phyloP scores from a whole-genome alignment of 1,140 invertebrate species.

The Phocides pigmalion region DNA sequence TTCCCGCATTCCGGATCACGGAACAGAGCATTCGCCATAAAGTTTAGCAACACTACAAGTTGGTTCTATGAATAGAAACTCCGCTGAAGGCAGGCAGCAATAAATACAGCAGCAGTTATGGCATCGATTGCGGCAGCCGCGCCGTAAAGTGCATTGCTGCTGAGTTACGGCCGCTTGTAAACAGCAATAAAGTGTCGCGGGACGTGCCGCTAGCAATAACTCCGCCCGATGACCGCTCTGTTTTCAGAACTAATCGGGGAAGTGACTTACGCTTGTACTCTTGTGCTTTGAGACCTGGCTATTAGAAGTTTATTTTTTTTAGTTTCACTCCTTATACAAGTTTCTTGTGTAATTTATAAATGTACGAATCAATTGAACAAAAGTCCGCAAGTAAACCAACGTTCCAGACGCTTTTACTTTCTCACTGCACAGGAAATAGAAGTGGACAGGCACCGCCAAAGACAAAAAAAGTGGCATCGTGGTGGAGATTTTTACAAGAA shows the following conservation, averaged over 20 bases:
- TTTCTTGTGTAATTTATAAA: not conserved
- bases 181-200: conserved; percentile 17
- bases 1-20: too few relatives aligned
- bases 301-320: not conserved
- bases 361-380: too few relatives aligned
- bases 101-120: conserved; percentile 31
- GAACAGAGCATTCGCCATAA: conserved; percentile 2
- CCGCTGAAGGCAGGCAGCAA: conserved; percentile 16
- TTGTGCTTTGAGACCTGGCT: not conserved
- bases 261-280: not conserved
- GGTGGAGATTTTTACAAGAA: too few relatives aligned
- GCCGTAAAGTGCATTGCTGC: conserved; percentile 13
- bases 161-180: conserved; percentile 23
- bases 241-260: not conserved
- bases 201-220: not conserved
- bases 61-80: conserved; percentile 16
- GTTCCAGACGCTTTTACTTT: too few relatives aligned
- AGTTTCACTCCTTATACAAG: not conserved
- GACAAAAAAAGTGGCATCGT: too few relatives aligned
- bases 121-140: conserved; percentile 16
- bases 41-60: conserved; percentile 1
- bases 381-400: too few relatives aligned
- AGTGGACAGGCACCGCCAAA: too few relatives aligned
- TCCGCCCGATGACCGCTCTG: conserved; percentile 9
- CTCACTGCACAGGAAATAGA: too few relatives aligned